phyloP scores from a whole-genome alignment of 2,888 invertebrate genomes.

The Lymantria dispar region DNA sequence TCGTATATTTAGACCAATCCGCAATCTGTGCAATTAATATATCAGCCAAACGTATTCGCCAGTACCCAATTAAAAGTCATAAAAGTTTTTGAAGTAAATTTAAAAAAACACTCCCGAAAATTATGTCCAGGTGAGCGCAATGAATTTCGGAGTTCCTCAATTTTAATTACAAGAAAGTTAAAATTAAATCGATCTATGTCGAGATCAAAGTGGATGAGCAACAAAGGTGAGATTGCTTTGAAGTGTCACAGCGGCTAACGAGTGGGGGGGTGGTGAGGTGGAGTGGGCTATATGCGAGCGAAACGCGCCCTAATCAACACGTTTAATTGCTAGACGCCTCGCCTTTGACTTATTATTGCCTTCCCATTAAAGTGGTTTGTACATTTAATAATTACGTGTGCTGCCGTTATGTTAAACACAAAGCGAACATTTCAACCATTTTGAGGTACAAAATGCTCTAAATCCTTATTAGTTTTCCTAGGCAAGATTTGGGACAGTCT shows the following conservation, averaged over 20 bases:
- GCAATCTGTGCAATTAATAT: too few relatives aligned
- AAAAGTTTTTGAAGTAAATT: conserved; percentile 2
- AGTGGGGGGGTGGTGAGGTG: conserved; percentile 30
- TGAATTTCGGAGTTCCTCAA: conserved; percentile 43
- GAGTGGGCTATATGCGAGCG: conserved; percentile 28
- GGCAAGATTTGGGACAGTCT: too few relatives aligned
- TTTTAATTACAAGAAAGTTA: conserved; percentile 63
- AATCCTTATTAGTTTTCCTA: too few relatives aligned
- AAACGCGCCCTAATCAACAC: conserved; percentile 47
- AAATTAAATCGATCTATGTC: conserved; percentile 58
- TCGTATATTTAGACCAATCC: too few relatives aligned
- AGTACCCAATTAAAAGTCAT: neutral
- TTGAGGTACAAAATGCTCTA: too few relatives aligned
- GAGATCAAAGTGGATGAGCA: conserved; percentile 61
- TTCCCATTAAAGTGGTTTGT: conserved; percentile 15
- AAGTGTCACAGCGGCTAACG: conserved; percentile 53
- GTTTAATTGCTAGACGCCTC: conserved; percentile 48
- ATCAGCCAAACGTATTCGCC: neutral
- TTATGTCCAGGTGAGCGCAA: conserved; percentile 13
- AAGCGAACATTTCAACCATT: too few relatives aligned
- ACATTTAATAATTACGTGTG: conserved; percentile 10
- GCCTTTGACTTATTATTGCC: conserved; percentile 38
- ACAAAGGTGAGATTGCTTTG: conserved; percentile 68
- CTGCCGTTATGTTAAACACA: neutral
- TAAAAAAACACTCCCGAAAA: conserved; percentile 11